A percentile compares a stretch with the other conserved stretches of the same genome.
These are phyloP conservation scores for Antennarius striatus DNA, from an alignment of 2,113 vertebrate genomes.

Conservation along the genomic window DNA sequence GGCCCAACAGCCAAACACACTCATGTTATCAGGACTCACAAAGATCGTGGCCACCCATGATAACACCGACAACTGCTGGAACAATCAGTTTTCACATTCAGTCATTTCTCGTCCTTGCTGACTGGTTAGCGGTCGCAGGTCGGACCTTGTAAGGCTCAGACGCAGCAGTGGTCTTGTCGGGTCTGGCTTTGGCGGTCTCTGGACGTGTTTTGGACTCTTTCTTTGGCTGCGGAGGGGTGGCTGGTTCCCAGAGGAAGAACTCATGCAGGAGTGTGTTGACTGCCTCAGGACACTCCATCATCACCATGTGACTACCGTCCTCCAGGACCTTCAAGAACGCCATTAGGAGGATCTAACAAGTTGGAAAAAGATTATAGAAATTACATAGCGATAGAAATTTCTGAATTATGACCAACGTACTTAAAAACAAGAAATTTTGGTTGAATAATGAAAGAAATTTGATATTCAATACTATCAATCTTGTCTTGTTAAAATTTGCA, in stretches of 20 bases:
- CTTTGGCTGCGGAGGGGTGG: conserved; percentile 51
- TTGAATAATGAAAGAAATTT: too few relatives aligned
- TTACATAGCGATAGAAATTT: not conserved
- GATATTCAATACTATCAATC: too few relatives aligned
- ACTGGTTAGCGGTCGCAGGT: conserved; percentile 47
- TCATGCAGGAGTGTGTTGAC: conserved; percentile 97
- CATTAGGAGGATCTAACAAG: conserved; percentile 89
- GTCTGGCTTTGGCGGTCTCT: conserved; percentile 62
- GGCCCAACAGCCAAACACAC: conserved; percentile 5
- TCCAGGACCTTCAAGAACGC: conserved; percentile 96
- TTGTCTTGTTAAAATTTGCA: too few relatives aligned
- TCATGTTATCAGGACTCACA: conserved; percentile 4
- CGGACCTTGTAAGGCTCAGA: conserved; percentile 33
- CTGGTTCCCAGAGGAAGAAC: conserved; percentile 95
- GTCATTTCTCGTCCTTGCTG: conserved; percentile 30
- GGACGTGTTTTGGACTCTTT: conserved; percentile 70
- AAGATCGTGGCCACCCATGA: not conserved
- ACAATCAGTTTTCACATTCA: conserved; percentile 13
- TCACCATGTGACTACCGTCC: conserved; percentile 98
- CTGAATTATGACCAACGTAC: too few relatives aligned
- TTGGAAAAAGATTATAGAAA: not conserved
- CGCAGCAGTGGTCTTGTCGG: conserved; percentile 19
- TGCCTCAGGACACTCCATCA: conserved; percentile 94
- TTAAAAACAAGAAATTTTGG: too few relatives aligned
- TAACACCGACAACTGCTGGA: not conserved